Base-by-base conservation (phyloP, 1,140 invertebrate species). In the Drosophila jambulina region DNA sequence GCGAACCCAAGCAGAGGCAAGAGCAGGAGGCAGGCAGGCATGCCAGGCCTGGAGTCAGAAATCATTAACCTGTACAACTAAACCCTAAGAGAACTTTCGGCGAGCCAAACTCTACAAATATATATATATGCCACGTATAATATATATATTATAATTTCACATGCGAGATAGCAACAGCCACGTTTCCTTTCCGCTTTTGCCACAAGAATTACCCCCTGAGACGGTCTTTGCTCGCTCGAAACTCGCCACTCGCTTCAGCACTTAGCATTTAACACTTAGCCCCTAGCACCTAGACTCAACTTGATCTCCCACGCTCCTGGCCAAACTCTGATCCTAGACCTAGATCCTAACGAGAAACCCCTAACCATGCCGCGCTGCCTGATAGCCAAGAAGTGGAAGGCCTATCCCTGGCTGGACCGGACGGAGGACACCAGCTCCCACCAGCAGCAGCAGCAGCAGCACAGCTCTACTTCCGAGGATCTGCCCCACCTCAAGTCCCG, bases 351-450 rank as follows among this genome's bases (percentile, higher is more conserved):
- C 63, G 23, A 21, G 32, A 61, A 51, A 48, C 42, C 17, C 40
- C 36, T 43, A 54, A 68, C 53, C n/a, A 97, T 97, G 96, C 96
- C 96, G 93, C 96, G 96, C 92, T 97, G 96, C 94, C 95, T 97
- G 88, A 97, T 97, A 96, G 97, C 97, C 82, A 97, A 97, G 93
- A 97, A 97, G 94, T 97, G 96, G 96, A 97, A 97, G 95, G 96
- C 95, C 82, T 96, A 96, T 94, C 95, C 96, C 78, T 96, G 96
- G 95, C 95, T 95, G 87, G 95, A 96, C 92, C 94, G 96, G 80
- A 94, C 94, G 70, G 95, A 95, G 75, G 94, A 95, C 59, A 84
- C 58, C 60, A 53, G 6, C 21, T 48, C 38, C 61, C 80, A 65
- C 19, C 74, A 64, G 53, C 36, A 72, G 49, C 67, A 75, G 34